These are phyloP conservation scores for Trichopoda pennipes DNA, from an alignment of 2,888 invertebrate species.

Conservation along the genomic window DNA sequence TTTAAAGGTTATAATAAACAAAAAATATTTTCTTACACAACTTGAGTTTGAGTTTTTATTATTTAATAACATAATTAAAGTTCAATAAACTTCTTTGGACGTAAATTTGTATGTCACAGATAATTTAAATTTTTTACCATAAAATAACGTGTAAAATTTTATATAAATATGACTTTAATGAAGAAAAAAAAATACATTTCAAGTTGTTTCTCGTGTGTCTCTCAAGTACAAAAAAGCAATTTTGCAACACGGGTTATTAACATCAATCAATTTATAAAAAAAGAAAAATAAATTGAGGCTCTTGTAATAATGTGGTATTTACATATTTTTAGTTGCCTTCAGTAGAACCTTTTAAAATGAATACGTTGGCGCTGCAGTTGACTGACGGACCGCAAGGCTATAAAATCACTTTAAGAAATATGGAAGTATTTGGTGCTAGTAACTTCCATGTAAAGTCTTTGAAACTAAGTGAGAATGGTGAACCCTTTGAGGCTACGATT, in stretches of 20 bases:
- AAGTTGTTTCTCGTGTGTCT: constrained; percentile 19
- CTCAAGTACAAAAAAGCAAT: constrained; percentile 15
- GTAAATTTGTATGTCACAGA: constrained; percentile 35
- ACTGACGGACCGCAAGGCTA: constrained; percentile 84
- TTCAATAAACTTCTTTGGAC: constrained; percentile 33
- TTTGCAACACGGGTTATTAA: constrained; percentile 50
- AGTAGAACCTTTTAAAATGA: constrained; percentile 85
- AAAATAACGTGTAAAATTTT: constrained; percentile 13
- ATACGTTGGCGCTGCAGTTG: constrained; percentile 83
- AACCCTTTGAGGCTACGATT: constrained; percentile 85
- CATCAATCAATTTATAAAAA: constrained; percentile 54
- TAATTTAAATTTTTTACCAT: constrained; percentile 33
- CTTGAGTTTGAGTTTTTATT: neutral
- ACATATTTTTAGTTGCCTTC: constrained; percentile 82
- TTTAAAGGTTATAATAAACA: no score
- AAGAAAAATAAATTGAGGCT: neutral
- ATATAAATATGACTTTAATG: constrained; percentile 13
- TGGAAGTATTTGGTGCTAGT: constrained; percentile 85
- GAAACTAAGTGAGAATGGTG: constrained; percentile 83
- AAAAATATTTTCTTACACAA: no score
- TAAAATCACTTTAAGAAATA: constrained; percentile 83
- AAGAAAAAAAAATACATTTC: constrained; percentile 22
- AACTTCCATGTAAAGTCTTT: constrained; percentile 83
- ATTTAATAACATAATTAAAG: constrained; percentile 25
- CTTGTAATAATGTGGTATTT: constrained; percentile 1